phyloP scores from a whole-genome alignment of 2,113 vertebrate genomes.

The Nerophis ophidion region DNA sequence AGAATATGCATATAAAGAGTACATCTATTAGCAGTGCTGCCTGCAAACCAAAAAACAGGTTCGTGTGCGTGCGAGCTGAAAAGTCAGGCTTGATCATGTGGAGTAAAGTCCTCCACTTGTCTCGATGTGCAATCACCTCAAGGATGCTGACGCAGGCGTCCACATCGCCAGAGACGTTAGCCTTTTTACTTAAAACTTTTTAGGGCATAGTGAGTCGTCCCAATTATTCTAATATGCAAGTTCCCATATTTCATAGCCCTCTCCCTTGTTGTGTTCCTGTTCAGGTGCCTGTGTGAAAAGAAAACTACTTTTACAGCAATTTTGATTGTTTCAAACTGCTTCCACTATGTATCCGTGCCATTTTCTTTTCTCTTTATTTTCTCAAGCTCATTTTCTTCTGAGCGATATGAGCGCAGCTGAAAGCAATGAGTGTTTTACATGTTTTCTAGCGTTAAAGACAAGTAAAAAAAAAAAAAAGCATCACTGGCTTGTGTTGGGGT shows the following conservation, averaged over 20 bases:
- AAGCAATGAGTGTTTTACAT: constrained; percentile 22
- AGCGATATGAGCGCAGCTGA: constrained; percentile 32
- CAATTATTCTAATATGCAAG: constrained; percentile 64
- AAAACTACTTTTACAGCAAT: constrained; percentile 47
- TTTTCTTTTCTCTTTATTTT: constrained; percentile 14
- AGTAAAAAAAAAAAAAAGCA: background rate
- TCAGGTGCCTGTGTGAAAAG: constrained; percentile 63
- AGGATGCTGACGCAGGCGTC: constrained; percentile 45
- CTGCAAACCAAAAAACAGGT: constrained; percentile 62
- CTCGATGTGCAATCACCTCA: constrained; percentile 58
- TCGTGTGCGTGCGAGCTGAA: constrained; percentile 17
- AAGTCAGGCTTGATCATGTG: constrained; percentile 31
- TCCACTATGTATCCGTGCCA: constrained; percentile 58
- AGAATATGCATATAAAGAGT: constrained; percentile 57
- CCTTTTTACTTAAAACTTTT: constrained; percentile 7
- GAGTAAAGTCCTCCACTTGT: constrained; percentile 22
- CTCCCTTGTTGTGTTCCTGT: constrained; percentile 39
- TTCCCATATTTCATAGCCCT: constrained; percentile 27
- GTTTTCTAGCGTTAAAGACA: constrained; percentile 12
- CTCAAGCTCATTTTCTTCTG: constrained; percentile 21
- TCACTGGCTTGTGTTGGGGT: constrained; percentile 32
- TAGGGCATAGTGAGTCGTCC: constrained; percentile 50
- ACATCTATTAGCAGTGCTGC: constrained; percentile 42
- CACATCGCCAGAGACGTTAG: constrained; percentile 29
- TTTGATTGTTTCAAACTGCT: constrained; percentile 60